Base-by-base conservation (phyloP, 2,888 invertebrate species). In the Sminthurinus aureus region DNA sequence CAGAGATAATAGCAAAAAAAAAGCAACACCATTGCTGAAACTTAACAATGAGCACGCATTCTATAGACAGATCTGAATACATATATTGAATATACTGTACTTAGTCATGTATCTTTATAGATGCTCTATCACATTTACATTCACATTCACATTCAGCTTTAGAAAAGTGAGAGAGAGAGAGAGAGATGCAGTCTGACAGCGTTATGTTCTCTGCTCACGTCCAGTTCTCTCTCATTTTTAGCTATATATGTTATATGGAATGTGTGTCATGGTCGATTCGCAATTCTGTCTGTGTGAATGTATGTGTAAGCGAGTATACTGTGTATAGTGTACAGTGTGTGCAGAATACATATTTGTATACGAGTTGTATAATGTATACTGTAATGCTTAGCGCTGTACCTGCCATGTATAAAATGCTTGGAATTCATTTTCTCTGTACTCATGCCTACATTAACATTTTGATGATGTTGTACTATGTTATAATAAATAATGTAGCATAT, bases 181-280 rank as follows among this genome's bases (percentile, higher is more conserved):
- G 51, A 76, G 76, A 76, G 8, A 73, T 67, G 74, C 64, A 81
- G 78, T 79, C 81, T 81, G 81, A 84, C 84, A 81, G 81, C 78
- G 81, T 78, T 52, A 76, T 50, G 67, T 67, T 71, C 67, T 64
- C 20, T 78, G n/a, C 69, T 69, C 79, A 79, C 79, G 71, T 71
- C 80, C 80, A 80, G 71, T 80, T 73, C 80, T 71, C 76, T 73
- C 78, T 76, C 82, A 38, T 73, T 80, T 66, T 80, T 71, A n/a
- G n/a, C n/a, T n/a, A n/a, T n/a, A n/a, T n/a, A n/a, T n/a, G 80
- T 71, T 84, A 38, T 6, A 66, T 85, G 85, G 86, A 88, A 88
- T 88, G 84, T 88, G 87, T 88, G 88, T 88, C 88, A 88, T 88
- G 88, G 88, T 87, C 88, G 88, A 83, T 84, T 85, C 85, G 85